Evolutionary conservation across 2,797 vertebrate species (phyloP).

Genomic region (Hoplostethus mediterraneus): DNA sequence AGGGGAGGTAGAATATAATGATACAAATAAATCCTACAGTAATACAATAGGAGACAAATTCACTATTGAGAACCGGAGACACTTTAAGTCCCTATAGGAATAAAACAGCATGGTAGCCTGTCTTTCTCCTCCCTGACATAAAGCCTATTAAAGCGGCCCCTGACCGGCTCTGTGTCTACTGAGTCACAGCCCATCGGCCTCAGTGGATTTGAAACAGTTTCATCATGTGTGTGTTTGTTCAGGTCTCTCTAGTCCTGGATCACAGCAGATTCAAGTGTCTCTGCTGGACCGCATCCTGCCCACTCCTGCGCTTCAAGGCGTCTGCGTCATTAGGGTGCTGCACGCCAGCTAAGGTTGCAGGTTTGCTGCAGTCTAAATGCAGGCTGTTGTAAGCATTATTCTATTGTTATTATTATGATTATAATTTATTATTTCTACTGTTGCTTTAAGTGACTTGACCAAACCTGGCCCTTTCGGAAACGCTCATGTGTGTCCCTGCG

Average conservation of each 20-base stretch:
- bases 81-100: not conserved
- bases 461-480: slow-evolving; percentile 20
- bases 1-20: too few species aligned
- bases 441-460: not conserved
- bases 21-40: too few species aligned
- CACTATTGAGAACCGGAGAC: not conserved
- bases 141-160: slow-evolving; percentile 34
- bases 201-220: slow-evolving; percentile 50
- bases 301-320: slow-evolving; percentile 38
- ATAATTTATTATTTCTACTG: too few species aligned
- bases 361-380: slow-evolving; percentile 60
- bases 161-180: slow-evolving; percentile 29
- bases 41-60: not conserved
- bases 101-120: not conserved
- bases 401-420: too few species aligned
- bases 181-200: not conserved
- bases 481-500: slow-evolving; percentile 47
- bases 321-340: slow-evolving; percentile 60
- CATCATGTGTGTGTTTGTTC: slow-evolving; percentile 22
- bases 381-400: slow-evolving; percentile 11
- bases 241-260: slow-evolving; percentile 30
- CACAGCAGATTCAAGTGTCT: slow-evolving; percentile 45
- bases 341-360: slow-evolving; percentile 48
- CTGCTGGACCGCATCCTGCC: slow-evolving; percentile 24
- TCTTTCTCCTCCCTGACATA: slow-evolving; percentile 16